Conservation (phyloP, 2,888 invertebrate genomes). For the Andrena dorsata region DNA sequence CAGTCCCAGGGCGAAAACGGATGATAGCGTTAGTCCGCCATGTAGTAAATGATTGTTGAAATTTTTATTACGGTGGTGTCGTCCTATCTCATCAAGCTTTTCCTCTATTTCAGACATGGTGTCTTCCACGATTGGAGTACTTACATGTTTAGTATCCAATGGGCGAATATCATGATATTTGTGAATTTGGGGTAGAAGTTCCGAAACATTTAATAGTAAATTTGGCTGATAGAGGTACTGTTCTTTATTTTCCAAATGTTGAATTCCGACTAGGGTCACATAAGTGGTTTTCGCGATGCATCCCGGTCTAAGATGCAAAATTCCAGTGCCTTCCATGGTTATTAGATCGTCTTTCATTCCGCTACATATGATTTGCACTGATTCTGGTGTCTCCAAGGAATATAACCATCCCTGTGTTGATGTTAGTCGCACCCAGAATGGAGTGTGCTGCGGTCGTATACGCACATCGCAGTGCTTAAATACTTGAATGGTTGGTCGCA, state of each 20-base stretch:
- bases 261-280: not conserved
- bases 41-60: too few relatives aligned
- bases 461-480: not conserved
- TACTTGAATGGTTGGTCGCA: not conserved
- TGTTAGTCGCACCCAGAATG: not conserved
- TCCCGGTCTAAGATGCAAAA: not conserved
- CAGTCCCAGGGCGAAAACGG: too few relatives aligned
- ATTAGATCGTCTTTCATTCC: not conserved
- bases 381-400: not conserved
- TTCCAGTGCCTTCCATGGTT: not conserved
- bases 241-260: slow-evolving; percentile 12
- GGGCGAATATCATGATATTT: not conserved
- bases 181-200: slow-evolving; percentile 8
- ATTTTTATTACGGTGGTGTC: too few relatives aligned
- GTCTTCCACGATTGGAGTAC: too few relatives aligned
- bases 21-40: too few relatives aligned
- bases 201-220: not conserved
- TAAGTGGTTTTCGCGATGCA: not conserved
- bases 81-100: too few relatives aligned
- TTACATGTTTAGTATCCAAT: too few relatives aligned
- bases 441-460: not conserved
- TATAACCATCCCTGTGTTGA: not conserved
- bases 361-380: not conserved
- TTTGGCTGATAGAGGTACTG: slow-evolving; percentile 27
- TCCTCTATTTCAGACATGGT: too few relatives aligned